Evolutionary conservation across 2,113 vertebrate genomes (phyloP), one percentile per base, ranked within the genome.

Genomic region (Mobula hypostoma): DNA sequence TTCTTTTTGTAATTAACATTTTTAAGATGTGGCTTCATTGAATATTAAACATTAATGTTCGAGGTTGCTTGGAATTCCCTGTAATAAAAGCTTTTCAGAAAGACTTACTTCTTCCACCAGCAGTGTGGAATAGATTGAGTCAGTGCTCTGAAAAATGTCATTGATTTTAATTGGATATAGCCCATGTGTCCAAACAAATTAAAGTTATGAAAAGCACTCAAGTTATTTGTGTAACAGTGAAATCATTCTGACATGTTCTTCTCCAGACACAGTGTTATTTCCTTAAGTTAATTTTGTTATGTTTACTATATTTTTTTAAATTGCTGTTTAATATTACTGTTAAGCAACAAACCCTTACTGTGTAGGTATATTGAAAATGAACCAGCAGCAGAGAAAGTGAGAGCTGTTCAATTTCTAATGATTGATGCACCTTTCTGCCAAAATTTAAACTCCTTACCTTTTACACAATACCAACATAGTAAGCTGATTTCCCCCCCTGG

Each of bases 121-220:
- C 21, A 74, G 19, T 7, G 68, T 76, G 48, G 70, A 93, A 76
- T 93, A 93, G 70, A 93, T 74, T 93, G 72, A 96, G 95, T 96
- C 96, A 96, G 96, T 93, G 11, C 72, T 93, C 70, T 74, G 14
- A 97, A 98, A 97, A 98, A 97, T 96, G 96, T 96, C 98, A 98
- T 98, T 98, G 97, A 98, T 97, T 97, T 97, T 96, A 96, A 95
- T 95, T 97, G 97, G 97, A 98, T 97, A 97, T 96, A 96, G 96
- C 97, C 97, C 97, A 98, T 98, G 97, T 97, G 97, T 98, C 96
- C 96, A 95, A 97, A 97, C 97, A 97, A 97, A 98, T 97, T 97
- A 96, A 97, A 97, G 96, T 95, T 95, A 96, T 97, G 96, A 96
- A 95, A 96, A 96, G 96, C 96, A 94, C 91, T 96, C 96, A 97